phyloP scores from a whole-genome alignment of 2,113 vertebrate genomes.

The Xiphophorus maculatus region DNA sequence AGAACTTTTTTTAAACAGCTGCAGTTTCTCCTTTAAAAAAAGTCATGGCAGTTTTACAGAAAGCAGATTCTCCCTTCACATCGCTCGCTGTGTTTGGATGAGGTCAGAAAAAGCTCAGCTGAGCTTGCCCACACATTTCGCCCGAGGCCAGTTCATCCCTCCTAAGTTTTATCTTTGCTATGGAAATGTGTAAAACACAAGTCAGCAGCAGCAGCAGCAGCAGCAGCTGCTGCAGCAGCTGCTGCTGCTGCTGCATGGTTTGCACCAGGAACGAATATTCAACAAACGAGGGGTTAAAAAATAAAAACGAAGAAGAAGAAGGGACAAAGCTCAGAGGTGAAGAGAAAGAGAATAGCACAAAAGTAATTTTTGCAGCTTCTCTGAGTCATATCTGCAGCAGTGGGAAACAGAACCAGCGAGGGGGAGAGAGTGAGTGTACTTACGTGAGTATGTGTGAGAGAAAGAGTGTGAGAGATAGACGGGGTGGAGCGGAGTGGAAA shows the following conservation, averaged over 20 bases:
- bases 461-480: constrained; percentile 23
- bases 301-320: not conserved
- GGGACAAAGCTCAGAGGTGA: constrained; percentile 32
- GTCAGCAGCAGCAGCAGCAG: not conserved
- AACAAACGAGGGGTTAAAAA: constrained; percentile 17
- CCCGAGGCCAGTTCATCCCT: constrained; percentile 29
- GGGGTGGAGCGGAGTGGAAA: constrained; percentile 16
- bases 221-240: not conserved
- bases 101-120: constrained; percentile 52
- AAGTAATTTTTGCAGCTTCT: constrained; percentile 77
- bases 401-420: constrained; percentile 70
- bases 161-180: constrained; percentile 10
- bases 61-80: constrained; percentile 48
- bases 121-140: constrained; percentile 58
- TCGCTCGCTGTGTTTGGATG: constrained; percentile 24
- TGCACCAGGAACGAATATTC: not conserved
- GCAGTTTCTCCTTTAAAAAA: constrained; percentile 40
- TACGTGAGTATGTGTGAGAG: constrained; percentile 61
- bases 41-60: constrained; percentile 21
- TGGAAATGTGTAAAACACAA: not conserved
- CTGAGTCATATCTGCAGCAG: constrained; percentile 81
- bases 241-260: constrained; percentile 1
- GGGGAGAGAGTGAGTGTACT: constrained; percentile 62
- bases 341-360: constrained; percentile 57
- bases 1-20: constrained; percentile 15